These are phyloP conservation scores for Cyclopterus lumpus DNA, from an alignment of 2,797 vertebrate genomes.

Conservation along the genomic window DNA sequence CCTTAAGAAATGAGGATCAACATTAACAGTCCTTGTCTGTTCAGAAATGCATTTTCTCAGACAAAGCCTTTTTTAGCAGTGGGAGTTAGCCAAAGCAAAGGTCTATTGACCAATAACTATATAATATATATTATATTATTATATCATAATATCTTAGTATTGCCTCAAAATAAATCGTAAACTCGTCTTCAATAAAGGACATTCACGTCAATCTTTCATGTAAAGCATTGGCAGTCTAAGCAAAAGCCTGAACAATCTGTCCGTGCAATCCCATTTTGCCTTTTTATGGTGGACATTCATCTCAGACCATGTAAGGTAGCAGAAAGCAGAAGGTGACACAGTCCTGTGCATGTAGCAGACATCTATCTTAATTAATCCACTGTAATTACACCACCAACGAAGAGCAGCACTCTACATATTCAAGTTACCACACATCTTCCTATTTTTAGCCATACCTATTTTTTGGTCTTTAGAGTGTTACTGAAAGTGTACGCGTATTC, in stretches of 20 bases:
- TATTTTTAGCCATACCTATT: conserved; percentile 37
- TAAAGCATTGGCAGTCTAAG: neutral
- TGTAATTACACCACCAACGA: conserved; percentile 30
- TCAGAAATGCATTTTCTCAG: neutral
- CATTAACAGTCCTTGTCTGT: neutral
- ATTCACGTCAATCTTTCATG: neutral
- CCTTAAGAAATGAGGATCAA: too few relatives aligned
- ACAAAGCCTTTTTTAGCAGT: neutral
- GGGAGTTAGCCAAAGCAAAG: neutral
- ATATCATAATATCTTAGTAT: neutral
- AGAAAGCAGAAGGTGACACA: conserved; percentile 54
- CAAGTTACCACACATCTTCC: conserved; percentile 21
- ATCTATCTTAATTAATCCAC: conserved; percentile 46
- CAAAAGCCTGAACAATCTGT: neutral
- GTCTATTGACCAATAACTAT: neutral
- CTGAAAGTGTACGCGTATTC: conserved; percentile 21
- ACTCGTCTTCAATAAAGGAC: neutral
- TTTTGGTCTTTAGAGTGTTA: conserved; percentile 4
- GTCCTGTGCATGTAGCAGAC: conserved; percentile 30
- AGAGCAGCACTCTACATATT: conserved; percentile 5
- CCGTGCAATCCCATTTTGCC: neutral
- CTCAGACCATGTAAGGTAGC: conserved; percentile 37
- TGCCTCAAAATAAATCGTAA: neutral
- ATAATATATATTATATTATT: too few relatives aligned
- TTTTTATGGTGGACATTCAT: conserved; percentile 42